Conservation (phyloP, 2,888 invertebrate species). For the Conus canariensis region DNA sequence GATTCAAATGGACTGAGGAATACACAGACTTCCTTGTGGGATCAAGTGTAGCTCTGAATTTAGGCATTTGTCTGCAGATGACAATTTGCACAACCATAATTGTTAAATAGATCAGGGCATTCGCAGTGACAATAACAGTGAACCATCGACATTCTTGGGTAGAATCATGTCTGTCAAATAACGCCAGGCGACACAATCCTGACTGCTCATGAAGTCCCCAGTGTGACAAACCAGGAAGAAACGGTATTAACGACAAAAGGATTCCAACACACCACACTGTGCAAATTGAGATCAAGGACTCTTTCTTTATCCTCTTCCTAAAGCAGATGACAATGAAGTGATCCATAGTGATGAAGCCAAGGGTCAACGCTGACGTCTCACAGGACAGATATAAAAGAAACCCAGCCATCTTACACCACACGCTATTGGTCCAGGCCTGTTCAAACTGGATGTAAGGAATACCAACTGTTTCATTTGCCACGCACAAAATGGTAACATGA, state of each 20-base stretch:
- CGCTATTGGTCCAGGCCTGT: neutral
- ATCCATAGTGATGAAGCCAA: neutral
- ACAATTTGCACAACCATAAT: constrained; percentile 71
- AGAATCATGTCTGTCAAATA: constrained; percentile 64
- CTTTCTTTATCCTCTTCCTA: neutral
- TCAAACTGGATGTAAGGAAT: neutral
- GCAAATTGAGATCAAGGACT: no score
- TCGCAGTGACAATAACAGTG: constrained; percentile 71
- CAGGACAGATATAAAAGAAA: neutral
- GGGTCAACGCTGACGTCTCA: neutral
- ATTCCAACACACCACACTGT: constrained; percentile 49
- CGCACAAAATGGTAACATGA: neutral
- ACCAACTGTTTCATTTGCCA: neutral
- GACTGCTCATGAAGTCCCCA: constrained; percentile 69
- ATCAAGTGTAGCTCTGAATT: neutral
- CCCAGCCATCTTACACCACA: neutral
- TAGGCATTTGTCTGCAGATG: constrained; percentile 67
- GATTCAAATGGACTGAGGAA: neutral
- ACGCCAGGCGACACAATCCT: constrained; percentile 73
- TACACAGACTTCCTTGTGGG: neutral
- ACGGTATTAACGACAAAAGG: constrained; percentile 67
- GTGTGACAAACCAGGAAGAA: constrained; percentile 56
- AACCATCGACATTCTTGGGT: constrained; percentile 75
- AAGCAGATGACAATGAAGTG: neutral
- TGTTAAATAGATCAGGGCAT: constrained; percentile 69